Evolutionary conservation across 2,113 vertebrate genomes (phyloP).

Genomic region (Prionailurus bengalensis): DNA sequence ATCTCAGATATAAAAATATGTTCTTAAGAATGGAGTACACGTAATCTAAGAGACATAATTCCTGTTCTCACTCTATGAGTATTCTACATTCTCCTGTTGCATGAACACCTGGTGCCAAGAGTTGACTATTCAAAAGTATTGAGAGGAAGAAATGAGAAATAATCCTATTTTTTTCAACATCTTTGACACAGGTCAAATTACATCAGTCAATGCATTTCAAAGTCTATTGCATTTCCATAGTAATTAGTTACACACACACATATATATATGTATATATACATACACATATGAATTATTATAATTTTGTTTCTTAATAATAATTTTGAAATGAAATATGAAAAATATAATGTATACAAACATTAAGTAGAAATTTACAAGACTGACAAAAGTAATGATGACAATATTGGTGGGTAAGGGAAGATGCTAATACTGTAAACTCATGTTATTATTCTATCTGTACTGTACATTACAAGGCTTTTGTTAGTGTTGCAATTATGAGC

Average conservation of each 20-base stretch:
- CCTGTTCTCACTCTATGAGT: not conserved
- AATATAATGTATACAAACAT: too few relatives aligned
- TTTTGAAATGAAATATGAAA: too few relatives aligned
- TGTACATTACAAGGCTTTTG: not conserved
- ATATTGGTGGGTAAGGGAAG: not conserved
- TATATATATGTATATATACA: not conserved
- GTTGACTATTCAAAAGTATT: not conserved
- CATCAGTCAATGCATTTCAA: not conserved
- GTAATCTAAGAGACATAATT: not conserved
- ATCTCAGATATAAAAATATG: not conserved
- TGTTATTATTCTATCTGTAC: not conserved
- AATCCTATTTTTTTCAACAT: not conserved
- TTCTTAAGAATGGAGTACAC: not conserved
- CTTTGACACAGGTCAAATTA: not conserved
- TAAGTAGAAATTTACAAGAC: not conserved
- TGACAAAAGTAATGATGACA: not conserved
- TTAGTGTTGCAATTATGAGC: not conserved
- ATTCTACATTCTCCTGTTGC: not conserved
- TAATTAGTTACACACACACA: not conserved
- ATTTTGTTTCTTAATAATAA: not conserved
- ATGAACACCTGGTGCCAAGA: not conserved
- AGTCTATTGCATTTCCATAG: not conserved
- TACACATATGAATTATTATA: not conserved
- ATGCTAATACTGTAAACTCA: not conserved
- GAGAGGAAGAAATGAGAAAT: not conserved